Evolutionary conservation across 1,140 invertebrate species (phyloP), one percentile per base, ranked within the genome.

Genomic region (Dendrolimus punctatus): DNA sequence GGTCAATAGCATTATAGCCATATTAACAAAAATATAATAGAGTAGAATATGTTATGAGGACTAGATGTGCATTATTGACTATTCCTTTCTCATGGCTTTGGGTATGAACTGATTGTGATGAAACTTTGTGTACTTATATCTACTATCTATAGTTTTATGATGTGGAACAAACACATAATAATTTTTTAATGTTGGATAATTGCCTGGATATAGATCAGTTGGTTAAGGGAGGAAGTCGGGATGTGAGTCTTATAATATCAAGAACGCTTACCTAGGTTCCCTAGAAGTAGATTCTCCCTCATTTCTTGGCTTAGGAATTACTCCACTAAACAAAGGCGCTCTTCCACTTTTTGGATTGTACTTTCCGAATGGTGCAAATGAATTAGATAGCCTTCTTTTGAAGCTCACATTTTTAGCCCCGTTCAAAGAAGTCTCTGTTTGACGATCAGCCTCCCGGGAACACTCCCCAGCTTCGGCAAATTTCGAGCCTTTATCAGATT

Each of bases 361-460:
- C 41, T 71, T 72, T 36, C 79, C 80, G 47, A 85, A 83, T 0
- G 80, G 78, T 0, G 80, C 69, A 62, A 85, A 81, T 5, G 75
- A 59, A 45, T 63, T 67, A 6, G 67, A 74, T 37, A 72, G 23
- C 55, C 77, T 84, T 49, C 68, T 71, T 44, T 76, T 84, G 46
- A 73, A 73, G 5, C 70, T 64, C n/a, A 58, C 70, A 68, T 76
- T 78, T 46, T 81, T 80, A 0, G 71, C 61, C 5, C 72, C 82
- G 53, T 77, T 79, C 6, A 88, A 57, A 6, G 83, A 85, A 7
- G 82, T 88, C 60, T 87, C 80, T 39, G 75, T 77, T n/a, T 82
- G 74, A 47, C 70, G 70, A 6, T 76, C 71, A 42, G 57, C 66
- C 55, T 78, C 76, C 44, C 67, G 58, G 45, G 78, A 77, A 8